phyloP scores from a whole-genome alignment of 2,888 invertebrate genomes.

The Agelastica alni region DNA sequence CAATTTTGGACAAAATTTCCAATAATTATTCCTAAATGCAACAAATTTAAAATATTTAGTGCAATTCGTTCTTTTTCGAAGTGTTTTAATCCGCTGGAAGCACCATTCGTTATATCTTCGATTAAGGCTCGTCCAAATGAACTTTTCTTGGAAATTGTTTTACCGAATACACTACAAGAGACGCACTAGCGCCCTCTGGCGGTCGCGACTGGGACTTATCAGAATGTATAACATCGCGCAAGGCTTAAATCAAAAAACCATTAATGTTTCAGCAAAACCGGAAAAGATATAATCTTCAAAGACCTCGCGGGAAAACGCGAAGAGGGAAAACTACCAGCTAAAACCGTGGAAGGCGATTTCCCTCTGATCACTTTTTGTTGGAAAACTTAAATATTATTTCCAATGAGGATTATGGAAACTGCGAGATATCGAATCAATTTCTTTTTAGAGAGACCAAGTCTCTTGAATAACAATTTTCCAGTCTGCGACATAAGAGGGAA shows the following conservation, averaged over 20 bases:
- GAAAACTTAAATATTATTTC: constrained; percentile 29
- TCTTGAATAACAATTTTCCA: constrained; percentile 19
- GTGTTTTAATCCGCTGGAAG: constrained; percentile 20
- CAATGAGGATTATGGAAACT: constrained; percentile 26
- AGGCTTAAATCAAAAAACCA: constrained; percentile 51
- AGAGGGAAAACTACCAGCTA: constrained; percentile 28
- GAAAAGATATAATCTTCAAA: constrained; percentile 47
- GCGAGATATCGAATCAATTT: constrained; percentile 27
- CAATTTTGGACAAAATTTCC: no score
- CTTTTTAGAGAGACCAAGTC: constrained; percentile 17
- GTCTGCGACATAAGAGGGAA: background rate
- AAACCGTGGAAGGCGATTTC: constrained; percentile 34
- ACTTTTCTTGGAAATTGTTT: constrained; percentile 31
- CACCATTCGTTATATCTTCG: constrained; percentile 28
- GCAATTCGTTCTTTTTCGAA: no score
- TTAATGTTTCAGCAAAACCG: constrained; percentile 48
- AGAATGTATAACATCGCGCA: constrained; percentile 48
- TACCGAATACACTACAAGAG: constrained; percentile 7
- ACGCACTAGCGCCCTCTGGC: constrained; percentile 12
- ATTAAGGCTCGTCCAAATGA: constrained; percentile 30
- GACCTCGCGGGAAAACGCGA: constrained; percentile 36
- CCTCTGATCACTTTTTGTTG: constrained; percentile 23
- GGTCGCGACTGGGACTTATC: constrained; percentile 38
- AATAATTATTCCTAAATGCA: no score
- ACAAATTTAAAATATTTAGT: no score